Conservation (phyloP, 1,140 invertebrate genomes). For the Euura lappo region DNA sequence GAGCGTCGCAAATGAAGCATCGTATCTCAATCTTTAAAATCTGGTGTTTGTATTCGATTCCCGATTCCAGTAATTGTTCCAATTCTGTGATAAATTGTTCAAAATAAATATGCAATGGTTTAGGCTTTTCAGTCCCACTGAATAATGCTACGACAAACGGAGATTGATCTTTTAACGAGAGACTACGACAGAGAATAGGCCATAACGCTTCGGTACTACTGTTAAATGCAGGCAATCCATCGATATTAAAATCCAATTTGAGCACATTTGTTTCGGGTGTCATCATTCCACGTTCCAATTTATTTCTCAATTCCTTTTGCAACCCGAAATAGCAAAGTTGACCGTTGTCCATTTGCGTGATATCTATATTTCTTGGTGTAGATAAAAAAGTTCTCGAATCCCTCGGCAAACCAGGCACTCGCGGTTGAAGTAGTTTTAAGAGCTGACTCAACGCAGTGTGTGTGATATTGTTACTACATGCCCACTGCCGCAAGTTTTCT, state of each 20-base stretch:
- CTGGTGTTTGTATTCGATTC: constrained; percentile 18
- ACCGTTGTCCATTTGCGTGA: not conserved
- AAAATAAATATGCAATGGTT: constrained; percentile 23
- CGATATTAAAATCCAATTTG: not conserved
- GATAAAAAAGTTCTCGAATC: not conserved
- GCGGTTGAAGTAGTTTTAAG: not conserved
- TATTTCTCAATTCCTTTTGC: not conserved
- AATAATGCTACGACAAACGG: not conserved
- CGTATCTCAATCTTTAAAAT: constrained; percentile 13
- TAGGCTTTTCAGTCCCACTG: constrained; percentile 25
- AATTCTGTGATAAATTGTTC: constrained; percentile 31
- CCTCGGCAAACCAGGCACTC: not conserved
- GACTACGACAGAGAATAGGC: not conserved
- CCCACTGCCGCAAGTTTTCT: not conserved
- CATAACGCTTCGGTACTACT: not conserved
- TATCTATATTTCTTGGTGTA: not conserved
- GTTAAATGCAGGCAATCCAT: not conserved
- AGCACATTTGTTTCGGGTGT: not conserved
- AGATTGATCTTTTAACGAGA: not conserved
- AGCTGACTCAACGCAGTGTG: not conserved
- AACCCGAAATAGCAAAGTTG: not conserved
- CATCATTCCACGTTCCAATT: not conserved
- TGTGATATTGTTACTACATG: not conserved
- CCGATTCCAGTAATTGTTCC: constrained; percentile 15
- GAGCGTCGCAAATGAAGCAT: constrained; percentile 30